Evolutionary conservation across 2,888 invertebrate species (phyloP), one percentile per base, ranked within the genome.

Genomic region (Phragmatobia fuliginosa): DNA sequence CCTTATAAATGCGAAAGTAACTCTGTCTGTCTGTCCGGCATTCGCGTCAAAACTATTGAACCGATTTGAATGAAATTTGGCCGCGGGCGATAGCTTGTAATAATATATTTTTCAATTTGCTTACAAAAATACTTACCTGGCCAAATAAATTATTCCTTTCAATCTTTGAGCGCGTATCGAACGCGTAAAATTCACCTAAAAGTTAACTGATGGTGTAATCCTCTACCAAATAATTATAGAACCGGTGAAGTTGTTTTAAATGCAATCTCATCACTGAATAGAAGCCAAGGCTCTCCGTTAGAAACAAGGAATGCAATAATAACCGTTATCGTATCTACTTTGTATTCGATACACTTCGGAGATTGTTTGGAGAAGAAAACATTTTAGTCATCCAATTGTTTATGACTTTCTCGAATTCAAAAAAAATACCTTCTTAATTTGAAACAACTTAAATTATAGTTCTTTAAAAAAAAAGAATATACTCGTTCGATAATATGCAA

Each of bases 241-340:
- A 66, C 52, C 72, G 60, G 73, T 76, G 69, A 52, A 64, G 61
- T 21, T 4, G 68, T 49, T 56, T 71, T 63, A 72, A 71, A 75
- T 78, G 78, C 81, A 79, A 78, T 77, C 71, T 84, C 76, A 80
- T 68, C 73, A 75, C 60, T 61, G 62, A 67, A 71, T 67, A 70
- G 68, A 68, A 62, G 72, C 78, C 80, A 83, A 82, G 80, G 80
- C 72, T 82, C 73, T 64, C 75, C 79, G 76, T 80, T 81, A 81
- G 80, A 84, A 83, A 82, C 67, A 81, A 83, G 87, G 86, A 88
- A 88, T 87, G 87, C 81, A 82, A 69, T 65, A 68, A 68, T 67
- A 68, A 85, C 89, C 86, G 90, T 90, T 90, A 90, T 81, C 76
- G 72, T 74, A 73, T 80, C 79, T 68, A 72, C 77, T 83, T 59